A percentile compares a stretch with the other conserved stretches of the same genome.
Conservation (phyloP, 2,888 invertebrate genomes). For the Nipponacmea schrenckii region DNA sequence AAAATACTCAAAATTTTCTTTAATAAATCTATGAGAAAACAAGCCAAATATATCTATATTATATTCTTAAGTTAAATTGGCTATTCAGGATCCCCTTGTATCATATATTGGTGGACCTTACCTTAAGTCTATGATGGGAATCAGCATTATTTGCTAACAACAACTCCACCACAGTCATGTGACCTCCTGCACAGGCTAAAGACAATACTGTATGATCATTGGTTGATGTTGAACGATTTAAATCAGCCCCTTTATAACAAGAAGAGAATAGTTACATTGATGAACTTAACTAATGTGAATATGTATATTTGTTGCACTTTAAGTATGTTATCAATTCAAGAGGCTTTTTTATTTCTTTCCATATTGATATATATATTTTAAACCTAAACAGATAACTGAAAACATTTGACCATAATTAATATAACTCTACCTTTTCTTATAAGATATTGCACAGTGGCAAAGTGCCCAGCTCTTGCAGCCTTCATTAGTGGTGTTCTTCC, state of each 20-base stretch:
- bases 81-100: too few species aligned
- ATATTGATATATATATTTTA: too few species aligned
- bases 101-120: constrained; percentile 47
- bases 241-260: constrained; percentile 75
- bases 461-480: constrained; percentile 94
- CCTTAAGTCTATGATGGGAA: constrained; percentile 94
- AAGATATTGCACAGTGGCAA: constrained; percentile 95
- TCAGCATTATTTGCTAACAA: constrained; percentile 91
- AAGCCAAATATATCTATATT: too few species aligned
- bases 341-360: too few species aligned
- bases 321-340: too few species aligned
- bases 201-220: constrained; percentile 98
- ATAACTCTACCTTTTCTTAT: constrained; percentile 83
- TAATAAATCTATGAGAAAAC: too few species aligned
- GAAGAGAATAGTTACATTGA: neutral
- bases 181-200: constrained; percentile 95
- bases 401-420: too few species aligned
- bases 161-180: constrained; percentile 90
- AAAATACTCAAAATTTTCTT: neutral
- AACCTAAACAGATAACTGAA: too few species aligned
- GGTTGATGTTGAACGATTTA: constrained; percentile 83
- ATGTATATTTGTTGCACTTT: too few species aligned
- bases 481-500: constrained; percentile 98
- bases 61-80: too few species aligned
- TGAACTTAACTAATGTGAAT: too few species aligned